Evolutionary conservation across 2,797 vertebrate species (phyloP), one percentile per base, ranked within the genome.

Genomic region (Triplophysa yarkandensis): DNA sequence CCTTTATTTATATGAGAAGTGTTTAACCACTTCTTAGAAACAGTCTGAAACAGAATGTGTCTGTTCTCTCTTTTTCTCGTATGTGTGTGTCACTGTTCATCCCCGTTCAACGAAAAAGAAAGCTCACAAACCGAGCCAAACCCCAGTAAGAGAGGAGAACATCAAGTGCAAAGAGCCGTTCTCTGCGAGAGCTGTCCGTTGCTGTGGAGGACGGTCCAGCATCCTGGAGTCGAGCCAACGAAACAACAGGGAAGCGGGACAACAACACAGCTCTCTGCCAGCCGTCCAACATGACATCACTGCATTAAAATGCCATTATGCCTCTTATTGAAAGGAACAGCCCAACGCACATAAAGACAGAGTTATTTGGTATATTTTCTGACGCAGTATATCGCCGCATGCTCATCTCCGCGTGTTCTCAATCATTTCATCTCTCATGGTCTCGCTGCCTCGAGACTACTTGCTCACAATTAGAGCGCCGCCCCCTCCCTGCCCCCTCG

Each of bases 221-320:
- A 91, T 91, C 65, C 92, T 95, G 94, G 94, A 94, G 90, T 81
- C 86, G 85, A 87, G 92, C 94, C 93, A 83, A 76, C 32, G 67
- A 82, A 94, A 91, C 92, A 91, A 93, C 93, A 93, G 78, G 78
- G 81, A 93, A 91, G 88, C 91, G 73, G 78, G 72, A 94, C 93
- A 78, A 81, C 93, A 91, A 93, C 94, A 73, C 93, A 91, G 92
- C 90, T 91, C 93, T 92, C 91, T 92, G 87, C 88, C 90, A 89
- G 89, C 92, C 91, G 91, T 92, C 93, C 91, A 90, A 90, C 92
- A 94, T 94, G 93, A 94, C 93, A 93, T 95, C 93, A 94, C 73
- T 90, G 87, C 88, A 89, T 92, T 94, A 91, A 89, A 92, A 93
- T 84, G 91, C 90, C 92, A 91, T 81, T 77, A 76, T 79, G 88